Evolutionary conservation across 2,113 vertebrate genomes (phyloP).

Genomic region (Alexandromys fortis): DNA sequence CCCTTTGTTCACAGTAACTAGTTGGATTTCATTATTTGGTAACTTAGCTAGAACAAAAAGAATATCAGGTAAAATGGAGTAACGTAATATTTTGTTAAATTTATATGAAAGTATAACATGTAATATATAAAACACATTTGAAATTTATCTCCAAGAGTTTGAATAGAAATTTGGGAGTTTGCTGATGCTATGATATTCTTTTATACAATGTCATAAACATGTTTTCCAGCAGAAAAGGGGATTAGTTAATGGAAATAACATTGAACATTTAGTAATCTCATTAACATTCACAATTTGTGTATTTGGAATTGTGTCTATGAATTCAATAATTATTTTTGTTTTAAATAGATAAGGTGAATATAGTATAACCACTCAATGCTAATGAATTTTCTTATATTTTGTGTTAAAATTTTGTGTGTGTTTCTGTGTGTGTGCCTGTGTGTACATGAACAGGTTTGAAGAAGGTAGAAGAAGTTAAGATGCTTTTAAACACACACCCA

Average conservation of each 20-base stretch:
- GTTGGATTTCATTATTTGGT: background rate
- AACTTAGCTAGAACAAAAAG: background rate
- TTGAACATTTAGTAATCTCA: background rate
- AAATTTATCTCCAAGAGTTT: background rate
- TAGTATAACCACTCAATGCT: background rate
- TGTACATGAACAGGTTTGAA: background rate
- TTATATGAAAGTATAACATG: background rate
- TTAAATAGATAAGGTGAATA: background rate
- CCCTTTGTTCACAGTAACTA: fast-evolving
- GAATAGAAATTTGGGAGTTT: background rate
- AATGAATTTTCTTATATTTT: background rate
- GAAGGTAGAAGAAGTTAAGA: no score
- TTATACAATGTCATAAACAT: background rate
- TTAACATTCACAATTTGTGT: background rate
- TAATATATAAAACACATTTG: background rate
- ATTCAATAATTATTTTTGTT: background rate
- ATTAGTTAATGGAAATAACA: background rate
- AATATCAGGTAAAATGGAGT: background rate
- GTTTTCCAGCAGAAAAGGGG: background rate
- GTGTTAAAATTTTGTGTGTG: background rate
- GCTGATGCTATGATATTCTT: background rate
- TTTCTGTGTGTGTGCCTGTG: background rate
- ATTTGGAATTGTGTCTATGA: background rate
- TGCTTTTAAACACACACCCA: background rate
- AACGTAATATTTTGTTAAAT: background rate